Percentiles rank a stretch among this genome's conserved stretches.
phyloP scores from a whole-genome alignment of 2,888 invertebrate species.

The Pocota personata region DNA sequence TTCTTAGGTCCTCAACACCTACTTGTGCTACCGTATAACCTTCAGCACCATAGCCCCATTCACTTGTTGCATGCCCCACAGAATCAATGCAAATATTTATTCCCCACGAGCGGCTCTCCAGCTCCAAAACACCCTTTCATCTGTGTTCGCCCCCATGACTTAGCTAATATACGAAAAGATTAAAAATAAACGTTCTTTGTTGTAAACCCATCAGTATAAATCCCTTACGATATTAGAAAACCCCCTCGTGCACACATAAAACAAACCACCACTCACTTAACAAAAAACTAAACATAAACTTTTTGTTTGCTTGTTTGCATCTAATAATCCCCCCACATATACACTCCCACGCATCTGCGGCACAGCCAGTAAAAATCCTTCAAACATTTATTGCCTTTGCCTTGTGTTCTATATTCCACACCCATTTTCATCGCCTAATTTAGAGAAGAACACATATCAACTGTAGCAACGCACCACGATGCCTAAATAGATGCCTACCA shows the following conservation, averaged over 20 bases:
- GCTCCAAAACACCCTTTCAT: neutral
- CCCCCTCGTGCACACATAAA: conserved; percentile 27
- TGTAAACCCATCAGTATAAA: conserved; percentile 5
- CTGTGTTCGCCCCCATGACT: neutral
- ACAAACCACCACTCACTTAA: conserved; percentile 55
- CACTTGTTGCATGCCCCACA: conserved; percentile 35
- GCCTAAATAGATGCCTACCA: conserved; percentile 71
- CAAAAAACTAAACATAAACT: conserved; percentile 69
- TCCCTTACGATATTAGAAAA: conserved; percentile 47
- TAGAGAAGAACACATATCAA: conserved; percentile 68
- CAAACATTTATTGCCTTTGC: conserved; percentile 68
- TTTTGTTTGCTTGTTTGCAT: conserved; percentile 64
- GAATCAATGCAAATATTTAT: neutral
- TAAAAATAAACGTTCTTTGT: conserved; percentile 40
- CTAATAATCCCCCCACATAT: conserved; percentile 58
- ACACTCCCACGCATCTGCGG: conserved; percentile 27
- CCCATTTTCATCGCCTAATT: conserved; percentile 73
- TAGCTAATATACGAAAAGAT: conserved; percentile 33
- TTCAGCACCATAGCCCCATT: neutral
- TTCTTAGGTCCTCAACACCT: neutral
- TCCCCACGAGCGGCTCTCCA: neutral
- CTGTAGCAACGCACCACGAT: conserved; percentile 38
- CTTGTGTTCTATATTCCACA: conserved; percentile 71
- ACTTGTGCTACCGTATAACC: neutral
- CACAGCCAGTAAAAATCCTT: conserved; percentile 66